phyloP scores from a whole-genome alignment of 2,113 vertebrate genomes.

The Mionectes macconnelli region DNA sequence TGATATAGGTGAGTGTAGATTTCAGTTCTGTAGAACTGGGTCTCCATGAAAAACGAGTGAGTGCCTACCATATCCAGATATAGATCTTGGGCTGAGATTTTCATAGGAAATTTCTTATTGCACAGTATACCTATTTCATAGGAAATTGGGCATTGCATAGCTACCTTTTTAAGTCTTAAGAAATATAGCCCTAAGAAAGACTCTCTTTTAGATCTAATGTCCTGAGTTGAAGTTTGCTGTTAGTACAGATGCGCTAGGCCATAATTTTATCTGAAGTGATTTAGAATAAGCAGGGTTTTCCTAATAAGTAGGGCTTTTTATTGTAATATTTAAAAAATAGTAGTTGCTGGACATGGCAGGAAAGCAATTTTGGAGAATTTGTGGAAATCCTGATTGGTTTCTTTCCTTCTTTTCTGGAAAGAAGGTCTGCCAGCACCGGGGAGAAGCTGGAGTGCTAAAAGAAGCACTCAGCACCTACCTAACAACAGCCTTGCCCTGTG shows the following conservation, averaged over 20 bases:
- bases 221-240: background rate
- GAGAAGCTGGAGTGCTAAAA: background rate
- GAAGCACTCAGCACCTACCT: slow-evolving; percentile 7
- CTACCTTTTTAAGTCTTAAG: background rate
- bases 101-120: background rate
- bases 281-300: background rate
- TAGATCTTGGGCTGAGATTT: background rate
- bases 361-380: background rate
- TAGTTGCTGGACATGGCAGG: background rate
- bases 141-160: background rate
- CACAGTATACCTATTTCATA: background rate
- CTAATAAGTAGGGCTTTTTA: background rate
- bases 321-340: background rate
- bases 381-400: background rate
- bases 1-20: background rate
- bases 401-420: background rate
- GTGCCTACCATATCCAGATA: background rate
- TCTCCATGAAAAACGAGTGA: background rate
- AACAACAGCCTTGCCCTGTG: slow-evolving; percentile 3
- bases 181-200: background rate
- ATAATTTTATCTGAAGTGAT: background rate
- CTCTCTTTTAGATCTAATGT: background rate
- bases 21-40: background rate
- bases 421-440: background rate
- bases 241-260: background rate